phyloP scores from a whole-genome alignment of 2,113 vertebrate species.

The Strigops habroptila region DNA sequence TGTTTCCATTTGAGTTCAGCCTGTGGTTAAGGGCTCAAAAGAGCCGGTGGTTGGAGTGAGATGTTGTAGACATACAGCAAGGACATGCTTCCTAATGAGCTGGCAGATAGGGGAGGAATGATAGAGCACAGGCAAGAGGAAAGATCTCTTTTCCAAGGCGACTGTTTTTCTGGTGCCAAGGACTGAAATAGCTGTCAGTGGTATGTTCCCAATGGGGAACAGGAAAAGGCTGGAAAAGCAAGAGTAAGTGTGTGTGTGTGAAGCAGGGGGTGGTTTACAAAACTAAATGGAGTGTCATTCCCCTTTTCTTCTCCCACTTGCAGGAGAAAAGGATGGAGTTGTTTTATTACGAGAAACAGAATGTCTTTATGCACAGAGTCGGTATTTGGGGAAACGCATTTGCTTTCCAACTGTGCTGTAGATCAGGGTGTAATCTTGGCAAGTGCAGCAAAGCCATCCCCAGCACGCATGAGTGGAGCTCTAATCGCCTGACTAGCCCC shows the following conservation, averaged over 20 bases:
- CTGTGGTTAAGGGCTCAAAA: background rate
- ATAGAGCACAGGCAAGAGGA: background rate
- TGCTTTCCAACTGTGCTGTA: constrained; percentile 28
- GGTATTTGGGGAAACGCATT: background rate
- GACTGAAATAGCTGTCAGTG: constrained; percentile 5
- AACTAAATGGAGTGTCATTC: background rate
- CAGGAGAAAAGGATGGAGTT: background rate
- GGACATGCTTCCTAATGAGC: constrained; percentile 2
- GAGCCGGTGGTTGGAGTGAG: background rate
- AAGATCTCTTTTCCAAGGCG: background rate
- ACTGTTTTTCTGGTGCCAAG: constrained; percentile 16
- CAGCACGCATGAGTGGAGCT: constrained; percentile 30
- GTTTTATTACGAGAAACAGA: background rate
- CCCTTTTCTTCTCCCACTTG: background rate
- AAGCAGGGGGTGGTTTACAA: background rate
- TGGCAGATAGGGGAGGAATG: background rate
- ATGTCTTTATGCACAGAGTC: background rate
- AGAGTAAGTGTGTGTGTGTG: background rate
- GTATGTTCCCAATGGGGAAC: background rate
- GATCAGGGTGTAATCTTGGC: constrained; percentile 28
- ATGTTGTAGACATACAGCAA: background rate
- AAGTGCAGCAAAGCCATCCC: constrained; percentile 34
- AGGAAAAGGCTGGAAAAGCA: constrained; percentile 9
- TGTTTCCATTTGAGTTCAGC: background rate
- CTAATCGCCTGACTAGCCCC: constrained; percentile 31